Percentiles rank a stretch among this genome's conserved stretches.
Conservation (phyloP, 2,888 invertebrate genomes). For the Netelia inedita region DNA sequence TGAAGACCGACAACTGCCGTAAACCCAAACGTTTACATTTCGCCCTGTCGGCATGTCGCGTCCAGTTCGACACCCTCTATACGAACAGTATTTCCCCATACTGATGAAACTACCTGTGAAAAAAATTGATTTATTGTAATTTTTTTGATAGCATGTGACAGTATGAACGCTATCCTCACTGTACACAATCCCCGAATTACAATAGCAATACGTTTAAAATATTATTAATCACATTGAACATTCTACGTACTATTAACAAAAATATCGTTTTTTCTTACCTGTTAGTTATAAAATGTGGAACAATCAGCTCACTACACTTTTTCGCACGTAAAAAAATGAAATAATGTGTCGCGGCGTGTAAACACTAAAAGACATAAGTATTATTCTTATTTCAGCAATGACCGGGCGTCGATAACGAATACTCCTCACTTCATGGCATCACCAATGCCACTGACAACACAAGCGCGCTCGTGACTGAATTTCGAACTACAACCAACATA, state of each 20-base stretch:
- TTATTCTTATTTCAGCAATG: neutral
- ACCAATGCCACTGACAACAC: conserved; percentile 10
- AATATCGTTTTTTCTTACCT: neutral
- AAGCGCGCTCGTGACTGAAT: too few relatives aligned
- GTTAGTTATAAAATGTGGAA: neutral
- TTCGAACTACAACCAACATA: too few relatives aligned
- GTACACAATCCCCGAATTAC: neutral
- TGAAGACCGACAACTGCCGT: conserved; percentile 23
- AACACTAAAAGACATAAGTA: too few relatives aligned
- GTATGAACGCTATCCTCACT: conserved; percentile 5
- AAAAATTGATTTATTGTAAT: neutral
- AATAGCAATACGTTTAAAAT: neutral
- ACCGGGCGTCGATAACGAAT: neutral
- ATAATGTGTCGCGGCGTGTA: neutral
- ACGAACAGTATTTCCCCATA: conserved; percentile 20
- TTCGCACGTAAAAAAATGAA: neutral
- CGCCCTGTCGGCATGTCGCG: conserved; percentile 18
- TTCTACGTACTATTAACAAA: neutral
- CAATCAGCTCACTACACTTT: neutral
- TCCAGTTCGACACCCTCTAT: conserved; percentile 17
- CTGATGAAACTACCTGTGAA: neutral
- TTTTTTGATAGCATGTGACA: neutral
- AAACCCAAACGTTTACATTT: conserved; percentile 16
- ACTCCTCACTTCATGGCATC: conserved; percentile 5
- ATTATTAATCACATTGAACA: neutral